phyloP scores from a whole-genome alignment of 2,797 vertebrate genomes.

The Leucoraja ocellata region DNA sequence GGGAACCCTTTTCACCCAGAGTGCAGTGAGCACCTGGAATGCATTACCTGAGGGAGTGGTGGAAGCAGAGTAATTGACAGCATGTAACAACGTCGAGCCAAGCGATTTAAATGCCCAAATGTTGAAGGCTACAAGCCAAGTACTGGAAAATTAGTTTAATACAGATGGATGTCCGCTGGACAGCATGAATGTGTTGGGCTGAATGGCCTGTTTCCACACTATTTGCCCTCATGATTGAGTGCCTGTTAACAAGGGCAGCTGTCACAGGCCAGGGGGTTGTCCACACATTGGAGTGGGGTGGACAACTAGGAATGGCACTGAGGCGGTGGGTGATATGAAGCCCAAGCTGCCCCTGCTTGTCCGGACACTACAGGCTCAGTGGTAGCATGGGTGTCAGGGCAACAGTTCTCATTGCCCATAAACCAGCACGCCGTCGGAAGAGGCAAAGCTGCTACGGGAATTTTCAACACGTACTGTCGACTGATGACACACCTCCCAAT shows the following conservation, averaged over 20 bases:
- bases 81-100: too few species aligned
- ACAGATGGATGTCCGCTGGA: too few species aligned
- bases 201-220: too few species aligned
- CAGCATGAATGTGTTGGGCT: too few species aligned
- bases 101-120: too few species aligned
- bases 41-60: too few species aligned
- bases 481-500: neutral
- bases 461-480: neutral
- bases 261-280: too few species aligned
- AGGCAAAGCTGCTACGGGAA: neutral
- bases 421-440: neutral
- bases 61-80: too few species aligned
- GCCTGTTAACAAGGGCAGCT: neutral
- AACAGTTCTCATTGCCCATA: neutral
- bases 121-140: too few species aligned
- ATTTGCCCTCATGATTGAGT: neutral
- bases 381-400: neutral
- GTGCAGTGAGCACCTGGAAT: too few species aligned
- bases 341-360: neutral
- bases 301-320: neutral
- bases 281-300: neutral
- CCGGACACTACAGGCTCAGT: neutral
- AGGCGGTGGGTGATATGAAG: neutral
- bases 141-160: too few species aligned
- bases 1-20: too few species aligned